Evolutionary conservation across 1,140 invertebrate genomes (phyloP), one percentile per base, ranked within the genome.

Genomic region (Trypoxylus dichotomus): DNA sequence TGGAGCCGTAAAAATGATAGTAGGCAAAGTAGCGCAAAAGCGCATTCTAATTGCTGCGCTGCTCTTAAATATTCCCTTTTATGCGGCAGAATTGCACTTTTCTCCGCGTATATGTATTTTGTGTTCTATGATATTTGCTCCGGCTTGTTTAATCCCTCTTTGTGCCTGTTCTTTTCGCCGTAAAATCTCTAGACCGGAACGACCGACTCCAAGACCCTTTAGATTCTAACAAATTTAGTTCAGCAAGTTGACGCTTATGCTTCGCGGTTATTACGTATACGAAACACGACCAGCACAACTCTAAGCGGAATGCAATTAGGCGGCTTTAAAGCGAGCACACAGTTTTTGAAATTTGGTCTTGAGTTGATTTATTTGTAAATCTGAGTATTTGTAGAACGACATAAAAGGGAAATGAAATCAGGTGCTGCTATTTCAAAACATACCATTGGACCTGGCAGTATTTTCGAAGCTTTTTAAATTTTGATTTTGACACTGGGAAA

Each of bases 11-110:
- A 15, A 47, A 47, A 47, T 47, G 43, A 58, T 58, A 58, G 7
- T 58, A 21, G 15, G 25, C 10, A 1, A 11, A 11, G 10, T n/a
- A 63, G 25, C 60, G 60, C 60, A 63, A 63, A 63, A 63, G 24
- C 60, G 19, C 25, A 63, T 27, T 27, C 15, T 63, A 19, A 63
- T 63, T 21, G 25, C 60, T 11, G 21, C 15, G 25, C 5, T 11
- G 15, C 60, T 63, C 19, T 63, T 63, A 63, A 63, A 63, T 63
- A 63, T 63, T 63, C 21, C 19, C 60, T 24, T n/a, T 63, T 63
- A 19, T 63, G 6, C 60, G 25, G 1, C 21, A 11, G 19, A 3
- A 24, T 63, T 19, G 25, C 21, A 63, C 60, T 63, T 63, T 21
- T 63, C n/a, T 19, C 60, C 8, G n/a, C 60, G 19, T 1, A 63